Conservation (phyloP, 2,797 vertebrate species). For the Carcharodon carcharias region DNA sequence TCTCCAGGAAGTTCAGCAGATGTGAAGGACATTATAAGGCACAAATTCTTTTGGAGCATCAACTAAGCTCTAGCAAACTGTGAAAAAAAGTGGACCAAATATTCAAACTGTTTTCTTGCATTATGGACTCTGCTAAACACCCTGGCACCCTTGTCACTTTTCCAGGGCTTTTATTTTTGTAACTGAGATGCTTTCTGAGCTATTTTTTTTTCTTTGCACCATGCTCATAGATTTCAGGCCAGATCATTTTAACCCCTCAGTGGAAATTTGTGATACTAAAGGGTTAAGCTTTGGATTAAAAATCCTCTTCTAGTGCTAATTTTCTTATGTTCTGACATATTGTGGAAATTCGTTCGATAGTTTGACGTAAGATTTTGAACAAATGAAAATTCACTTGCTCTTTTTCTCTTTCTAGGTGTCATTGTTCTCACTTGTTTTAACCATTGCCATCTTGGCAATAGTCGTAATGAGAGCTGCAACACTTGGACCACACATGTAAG, state of each 20-base stretch:
- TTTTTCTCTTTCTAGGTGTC: conserved; percentile 65
- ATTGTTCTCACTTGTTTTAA: conserved; percentile 78
- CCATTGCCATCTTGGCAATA: conserved; percentile 67
- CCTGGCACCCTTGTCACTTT: background rate
- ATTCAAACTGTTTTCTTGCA: background rate
- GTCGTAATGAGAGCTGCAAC: conserved; percentile 72
- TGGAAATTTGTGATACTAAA: background rate
- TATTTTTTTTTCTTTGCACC: background rate
- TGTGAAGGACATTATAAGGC: background rate
- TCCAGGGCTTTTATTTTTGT: background rate
- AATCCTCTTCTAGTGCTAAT: background rate
- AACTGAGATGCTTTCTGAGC: background rate
- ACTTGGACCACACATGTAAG: conserved; percentile 71
- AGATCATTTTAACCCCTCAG: background rate
- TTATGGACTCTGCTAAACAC: background rate
- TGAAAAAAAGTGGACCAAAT: background rate
- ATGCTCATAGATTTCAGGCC: background rate
- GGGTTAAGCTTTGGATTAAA: background rate
- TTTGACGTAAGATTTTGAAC: background rate
- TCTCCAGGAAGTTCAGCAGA: background rate
- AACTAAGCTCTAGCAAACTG: background rate
- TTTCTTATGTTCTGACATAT: background rate
- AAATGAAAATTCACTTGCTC: background rate
- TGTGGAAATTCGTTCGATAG: background rate
- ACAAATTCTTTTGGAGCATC: background rate